Percentiles rank a stretch among this genome's conserved stretches.
phyloP scores from a whole-genome alignment of 2,797 vertebrate species.

The Gambelia wislizenii region DNA sequence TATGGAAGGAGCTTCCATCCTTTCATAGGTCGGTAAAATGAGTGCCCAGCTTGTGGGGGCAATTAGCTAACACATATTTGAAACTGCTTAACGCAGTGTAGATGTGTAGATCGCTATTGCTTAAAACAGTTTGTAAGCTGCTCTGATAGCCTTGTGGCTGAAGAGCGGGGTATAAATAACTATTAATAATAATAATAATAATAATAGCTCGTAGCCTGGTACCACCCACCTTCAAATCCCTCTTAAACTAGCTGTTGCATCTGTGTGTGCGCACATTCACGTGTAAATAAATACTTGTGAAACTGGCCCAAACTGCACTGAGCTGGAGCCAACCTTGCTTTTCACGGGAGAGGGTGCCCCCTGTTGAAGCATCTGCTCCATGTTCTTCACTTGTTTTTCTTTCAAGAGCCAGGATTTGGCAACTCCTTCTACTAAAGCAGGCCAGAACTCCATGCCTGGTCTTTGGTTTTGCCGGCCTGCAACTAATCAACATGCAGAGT shows the following conservation, averaged over 20 bases:
- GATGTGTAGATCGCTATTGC: too few relatives aligned
- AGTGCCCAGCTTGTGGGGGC: too few relatives aligned
- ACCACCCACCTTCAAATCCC: background rate
- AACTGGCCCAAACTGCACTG: too few relatives aligned
- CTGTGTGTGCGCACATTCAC: background rate
- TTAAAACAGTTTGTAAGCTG: too few relatives aligned
- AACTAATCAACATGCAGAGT: constrained; percentile 54
- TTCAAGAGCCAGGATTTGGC: background rate
- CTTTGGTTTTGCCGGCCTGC: constrained; percentile 45
- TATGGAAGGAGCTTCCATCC: too few relatives aligned
- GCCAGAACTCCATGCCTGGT: constrained; percentile 42
- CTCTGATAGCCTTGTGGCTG: too few relatives aligned
- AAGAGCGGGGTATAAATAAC: too few relatives aligned
- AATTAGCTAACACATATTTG: too few relatives aligned
- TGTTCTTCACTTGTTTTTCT: too few relatives aligned
- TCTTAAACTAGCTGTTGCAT: background rate
- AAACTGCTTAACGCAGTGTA: too few relatives aligned
- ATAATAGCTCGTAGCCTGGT: background rate
- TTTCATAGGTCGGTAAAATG: too few relatives aligned
- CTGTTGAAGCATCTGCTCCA: constrained; percentile 1
- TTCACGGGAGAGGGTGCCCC: background rate
- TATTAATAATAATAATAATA: too few relatives aligned
- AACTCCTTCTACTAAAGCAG: background rate
- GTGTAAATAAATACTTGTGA: background rate
- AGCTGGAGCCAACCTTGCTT: background rate